These are phyloP conservation scores for Cylloceria caligata DNA, from an alignment of 2,888 invertebrate genomes.

Conservation along the genomic window DNA sequence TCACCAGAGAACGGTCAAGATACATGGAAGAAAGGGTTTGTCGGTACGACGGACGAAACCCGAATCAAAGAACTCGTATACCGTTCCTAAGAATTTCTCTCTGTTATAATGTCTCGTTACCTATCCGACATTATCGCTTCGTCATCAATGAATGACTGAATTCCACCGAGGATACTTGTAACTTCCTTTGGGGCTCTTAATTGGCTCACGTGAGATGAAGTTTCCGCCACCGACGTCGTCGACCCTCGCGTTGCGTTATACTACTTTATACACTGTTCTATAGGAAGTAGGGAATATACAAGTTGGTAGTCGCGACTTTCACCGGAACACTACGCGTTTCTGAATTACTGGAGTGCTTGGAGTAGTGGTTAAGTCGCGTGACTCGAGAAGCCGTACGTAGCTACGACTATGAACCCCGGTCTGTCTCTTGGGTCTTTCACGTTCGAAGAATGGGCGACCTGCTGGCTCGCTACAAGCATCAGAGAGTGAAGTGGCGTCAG, in stretches of 20 bases:
- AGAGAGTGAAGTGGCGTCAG: conserved; percentile 45
- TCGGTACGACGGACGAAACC: background rate
- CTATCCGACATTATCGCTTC: background rate
- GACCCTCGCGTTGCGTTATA: background rate
- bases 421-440: conserved; percentile 39
- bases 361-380: conserved; percentile 61
- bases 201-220: conserved; percentile 1
- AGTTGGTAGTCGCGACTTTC: conserved; percentile 26
- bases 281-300: conserved; percentile 14
- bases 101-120: background rate
- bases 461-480: conserved; percentile 42
- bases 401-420: conserved; percentile 20
- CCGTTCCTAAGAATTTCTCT: background rate
- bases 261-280: conserved; percentile 17
- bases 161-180: no score
- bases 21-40: background rate
- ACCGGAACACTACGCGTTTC: conserved; percentile 38
- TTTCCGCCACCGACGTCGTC: conserved; percentile 1
- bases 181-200: background rate
- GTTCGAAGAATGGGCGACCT: conserved; percentile 55
- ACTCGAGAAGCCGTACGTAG: conserved; percentile 59
- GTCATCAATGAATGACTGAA: no score
- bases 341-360: conserved; percentile 59
- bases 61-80: background rate
- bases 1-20: background rate